Percentiles rank a stretch among this genome's conserved stretches.
Conservation (phyloP, 2,113 vertebrate genomes). For the Vulpes vulpes region DNA sequence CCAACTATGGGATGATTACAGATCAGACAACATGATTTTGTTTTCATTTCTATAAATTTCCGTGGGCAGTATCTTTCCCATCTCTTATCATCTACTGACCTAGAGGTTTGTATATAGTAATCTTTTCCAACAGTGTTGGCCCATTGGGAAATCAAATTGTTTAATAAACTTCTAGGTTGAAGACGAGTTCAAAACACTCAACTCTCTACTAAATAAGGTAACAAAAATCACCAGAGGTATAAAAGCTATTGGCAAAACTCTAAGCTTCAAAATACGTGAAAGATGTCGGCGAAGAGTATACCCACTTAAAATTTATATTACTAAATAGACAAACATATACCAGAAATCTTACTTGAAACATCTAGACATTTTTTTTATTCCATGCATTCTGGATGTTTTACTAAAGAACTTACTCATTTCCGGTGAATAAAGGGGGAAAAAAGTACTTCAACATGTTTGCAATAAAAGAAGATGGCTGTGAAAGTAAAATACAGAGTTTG, state of each 20-base stretch:
- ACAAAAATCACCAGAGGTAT: constrained; percentile 61
- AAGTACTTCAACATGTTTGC: constrained; percentile 49
- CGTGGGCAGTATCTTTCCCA: background rate
- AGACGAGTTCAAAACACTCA: constrained; percentile 52
- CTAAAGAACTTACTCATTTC: constrained; percentile 57
- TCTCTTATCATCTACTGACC: background rate
- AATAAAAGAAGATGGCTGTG: constrained; percentile 59
- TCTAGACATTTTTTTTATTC: constrained; percentile 62
- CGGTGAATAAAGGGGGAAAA: background rate
- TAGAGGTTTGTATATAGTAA: constrained; percentile 35
- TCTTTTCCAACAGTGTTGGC: constrained; percentile 22
- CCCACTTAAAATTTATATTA: constrained; percentile 38
- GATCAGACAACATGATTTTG: background rate
- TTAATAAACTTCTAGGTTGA: constrained; percentile 65
- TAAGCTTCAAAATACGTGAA: constrained; percentile 42
- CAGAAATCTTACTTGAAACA: constrained; percentile 48
- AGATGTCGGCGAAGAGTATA: background rate
- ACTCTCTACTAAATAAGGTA: constrained; percentile 69
- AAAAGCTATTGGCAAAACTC: constrained; percentile 54
- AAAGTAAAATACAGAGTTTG: background rate
- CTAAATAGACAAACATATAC: background rate
- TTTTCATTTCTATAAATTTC: constrained; percentile 30
- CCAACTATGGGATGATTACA: background rate
- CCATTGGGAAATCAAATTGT: constrained; percentile 62
- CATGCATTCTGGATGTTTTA: constrained; percentile 48